Evolutionary conservation across 2,888 invertebrate genomes (phyloP), one percentile per base, ranked within the genome.

Genomic region (Epirrhoe alternata): DNA sequence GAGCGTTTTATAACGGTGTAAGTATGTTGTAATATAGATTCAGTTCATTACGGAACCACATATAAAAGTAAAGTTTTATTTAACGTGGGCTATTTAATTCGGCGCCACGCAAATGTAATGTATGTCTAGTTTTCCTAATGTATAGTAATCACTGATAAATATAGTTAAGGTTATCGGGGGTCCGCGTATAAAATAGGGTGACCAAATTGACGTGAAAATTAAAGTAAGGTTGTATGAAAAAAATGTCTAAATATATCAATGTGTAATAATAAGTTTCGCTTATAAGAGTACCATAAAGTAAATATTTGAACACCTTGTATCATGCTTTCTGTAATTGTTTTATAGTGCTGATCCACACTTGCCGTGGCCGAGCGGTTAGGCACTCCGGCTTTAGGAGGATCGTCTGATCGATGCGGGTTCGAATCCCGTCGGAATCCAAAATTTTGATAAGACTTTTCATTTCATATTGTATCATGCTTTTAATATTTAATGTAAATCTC

Each of bases 161-260:
- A 88, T 66, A 88, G 88, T 88, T 87, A 86, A 89, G 89, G 90
- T 90, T 92, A 92, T 92, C 90, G 82, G 69, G 86, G 85, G 89
- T 86, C 87, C 86, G 80, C 79, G 84, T 86, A 84, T 76, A 68
- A 61, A 49, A 64, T 77, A 68, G 69, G 77, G 86, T 79, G 83
- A 65, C 87, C 82, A 88, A 76, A 64, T 8, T 24, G 16, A 12
- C 14, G 7, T 53, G 33, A 2, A 45, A 51, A 35, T 47, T 6
- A 6, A 14, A 7, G 4, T 7, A n/a, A 14, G 14, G 10, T 45
- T n/a, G 7, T 53, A 6, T 31, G 6, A 8, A 35, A 17, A 17
- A 55, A 57, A 31, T 45, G 16, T 10, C 3, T 5, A 31, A 31
- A 31, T 31, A 31, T 3, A 31, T 31, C 6, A 31, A 31, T 31